A percentile compares a stretch with the other conserved stretches of the same genome.
Evolutionary conservation across 2,113 vertebrate species (phyloP).

Genomic region (Alethe diademata): DNA sequence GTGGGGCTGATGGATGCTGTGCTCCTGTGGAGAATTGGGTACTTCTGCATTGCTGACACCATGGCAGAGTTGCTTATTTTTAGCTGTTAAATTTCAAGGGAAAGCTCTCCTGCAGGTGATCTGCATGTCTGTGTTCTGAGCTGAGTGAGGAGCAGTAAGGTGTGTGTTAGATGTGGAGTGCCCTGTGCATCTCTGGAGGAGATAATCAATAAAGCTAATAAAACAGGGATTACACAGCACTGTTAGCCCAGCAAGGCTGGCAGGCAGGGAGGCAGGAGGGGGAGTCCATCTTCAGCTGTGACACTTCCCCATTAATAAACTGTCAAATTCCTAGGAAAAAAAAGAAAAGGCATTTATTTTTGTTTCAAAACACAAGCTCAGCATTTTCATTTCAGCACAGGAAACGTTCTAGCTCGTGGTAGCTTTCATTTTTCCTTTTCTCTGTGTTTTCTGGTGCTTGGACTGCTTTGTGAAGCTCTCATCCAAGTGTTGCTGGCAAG

Average conservation of each 20-base stretch:
- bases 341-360: background rate
- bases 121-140: background rate
- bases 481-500: background rate
- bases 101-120: background rate
- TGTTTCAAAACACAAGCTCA: background rate
- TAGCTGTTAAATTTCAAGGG: background rate
- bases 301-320: background rate
- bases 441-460: background rate
- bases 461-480: background rate
- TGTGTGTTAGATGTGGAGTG: background rate
- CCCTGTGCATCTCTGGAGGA: background rate
- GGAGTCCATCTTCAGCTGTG: background rate
- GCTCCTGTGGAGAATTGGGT: background rate
- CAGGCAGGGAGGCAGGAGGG: background rate
- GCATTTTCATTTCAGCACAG: background rate
- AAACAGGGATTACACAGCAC: background rate
- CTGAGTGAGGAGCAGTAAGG: background rate
- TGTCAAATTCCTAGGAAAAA: fast-evolving
- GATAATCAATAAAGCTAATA: background rate
- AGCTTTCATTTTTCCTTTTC: background rate
- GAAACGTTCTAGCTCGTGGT: background rate
- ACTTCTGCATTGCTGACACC: background rate
- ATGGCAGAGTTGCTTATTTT: background rate
- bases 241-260: background rate
- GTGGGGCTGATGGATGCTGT: fast-evolving